Evolutionary conservation across 1,140 invertebrate genomes (phyloP).

Genomic region (Teleogryllus occipitalis): DNA sequence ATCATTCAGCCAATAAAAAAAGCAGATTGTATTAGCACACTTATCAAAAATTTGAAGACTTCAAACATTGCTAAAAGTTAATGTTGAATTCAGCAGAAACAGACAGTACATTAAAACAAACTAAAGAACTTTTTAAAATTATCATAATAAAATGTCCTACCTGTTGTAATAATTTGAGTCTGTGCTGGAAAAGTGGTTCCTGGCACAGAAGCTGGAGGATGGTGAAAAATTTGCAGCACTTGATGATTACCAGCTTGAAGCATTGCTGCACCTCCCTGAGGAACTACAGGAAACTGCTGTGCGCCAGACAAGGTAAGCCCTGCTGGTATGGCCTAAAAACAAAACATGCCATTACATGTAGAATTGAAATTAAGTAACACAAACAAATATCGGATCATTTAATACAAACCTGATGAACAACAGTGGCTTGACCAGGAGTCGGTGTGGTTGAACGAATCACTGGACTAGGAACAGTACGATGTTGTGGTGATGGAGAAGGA

Average conservation of each 20-base stretch:
- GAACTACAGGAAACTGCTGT: constrained; percentile 22
- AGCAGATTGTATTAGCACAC: no score
- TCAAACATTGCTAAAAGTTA: no score
- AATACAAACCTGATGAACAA: constrained; percentile 27
- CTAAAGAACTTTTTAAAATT: neutral
- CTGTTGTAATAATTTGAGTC: constrained; percentile 18
- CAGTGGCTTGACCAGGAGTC: constrained; percentile 24
- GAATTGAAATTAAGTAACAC: neutral
- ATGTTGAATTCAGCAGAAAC: no score
- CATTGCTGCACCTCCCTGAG: constrained; percentile 20
- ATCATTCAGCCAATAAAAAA: no score
- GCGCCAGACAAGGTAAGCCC: constrained; percentile 16
- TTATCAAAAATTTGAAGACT: no score
- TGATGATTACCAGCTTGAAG: constrained; percentile 23
- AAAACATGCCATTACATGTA: neutral
- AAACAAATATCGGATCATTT: neutral
- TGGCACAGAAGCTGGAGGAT: constrained; percentile 17
- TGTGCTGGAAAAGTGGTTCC: constrained; percentile 13
- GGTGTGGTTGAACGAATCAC: constrained; percentile 23
- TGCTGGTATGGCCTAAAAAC: constrained; percentile 8
- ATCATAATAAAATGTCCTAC: neutral
- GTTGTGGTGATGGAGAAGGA: constrained; percentile 26
- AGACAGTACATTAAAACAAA: no score
- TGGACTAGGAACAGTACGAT: constrained; percentile 21
- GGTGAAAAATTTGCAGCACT: constrained; percentile 29